Evolutionary conservation across 1,140 invertebrate species (phyloP), one percentile per base, ranked within the genome.

Genomic region (Bombyx mori): DNA sequence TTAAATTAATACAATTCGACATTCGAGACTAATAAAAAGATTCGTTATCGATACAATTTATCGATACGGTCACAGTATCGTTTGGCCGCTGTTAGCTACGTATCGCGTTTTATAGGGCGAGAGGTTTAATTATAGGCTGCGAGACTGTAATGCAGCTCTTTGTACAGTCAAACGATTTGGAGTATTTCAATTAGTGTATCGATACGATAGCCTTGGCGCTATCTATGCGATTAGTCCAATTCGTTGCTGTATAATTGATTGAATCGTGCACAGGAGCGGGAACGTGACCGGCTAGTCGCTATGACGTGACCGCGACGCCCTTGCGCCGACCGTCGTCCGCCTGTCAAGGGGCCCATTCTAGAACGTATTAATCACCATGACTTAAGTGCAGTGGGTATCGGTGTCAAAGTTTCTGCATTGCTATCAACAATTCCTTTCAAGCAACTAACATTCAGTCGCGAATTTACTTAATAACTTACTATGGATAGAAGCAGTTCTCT

Each of bases 31-130:
- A 51, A 18, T 47, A 55, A 9, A 52, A 55, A 12, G 50, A 54
- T 56, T 54, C 51, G 44, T 35, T 10, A 48, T 35, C 49, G 56
- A 22, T 49, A 50, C n/a, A 12, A 50, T 7, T 51, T 68, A 80
- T 80, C 75, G 63, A 49, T 64, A 63, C 50, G 64, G 58, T 63
- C 65, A 73, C 68, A 70, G 58, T 68, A 74, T 49, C 53, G 66
- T 79, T 79, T 80, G 71, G 66, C 65, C 71, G 75, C 53, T 56
- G 52, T 52, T 43, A 68, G 67, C 26, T 5, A 73, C 61, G 67
- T 80, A 76, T 79, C 71, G 66, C 58, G 71, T 77, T 77, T 75
- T 74, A 73, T 75, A 65, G 75, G 61, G 70, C 73, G 73, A 67
- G 65, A 66, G 65, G 61, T 75, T 69, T 73, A 77, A 77, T 75